Percentiles rank a stretch among this genome's conserved stretches.
Evolutionary conservation across 1,140 invertebrate species (phyloP).

Genomic region (Drosophila ogumai): DNA sequence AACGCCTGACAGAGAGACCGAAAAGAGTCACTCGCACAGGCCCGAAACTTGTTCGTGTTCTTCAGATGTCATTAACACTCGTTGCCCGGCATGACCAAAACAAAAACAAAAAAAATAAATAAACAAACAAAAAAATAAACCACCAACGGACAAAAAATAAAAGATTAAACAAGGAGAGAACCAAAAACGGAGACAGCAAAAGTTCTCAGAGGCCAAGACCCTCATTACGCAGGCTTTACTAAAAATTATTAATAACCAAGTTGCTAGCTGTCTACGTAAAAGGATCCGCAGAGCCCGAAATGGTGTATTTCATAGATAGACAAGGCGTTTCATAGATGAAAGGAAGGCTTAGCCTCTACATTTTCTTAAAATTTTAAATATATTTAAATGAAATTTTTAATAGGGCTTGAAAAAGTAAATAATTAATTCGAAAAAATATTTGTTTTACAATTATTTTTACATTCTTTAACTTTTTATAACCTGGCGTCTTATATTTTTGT

Average conservation of each 20-base stretch:
- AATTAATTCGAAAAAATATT: background rate
- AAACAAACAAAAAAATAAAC: constrained; percentile 25
- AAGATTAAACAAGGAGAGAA: constrained; percentile 13
- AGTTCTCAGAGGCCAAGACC: constrained; percentile 17
- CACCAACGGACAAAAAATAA: constrained; percentile 3
- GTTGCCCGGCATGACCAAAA: constrained; percentile 52
- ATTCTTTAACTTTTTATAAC: background rate
- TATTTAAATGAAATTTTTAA: background rate
- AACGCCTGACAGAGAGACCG: constrained; percentile 51
- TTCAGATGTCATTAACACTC: constrained; percentile 79
- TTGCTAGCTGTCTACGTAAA: constrained; percentile 47
- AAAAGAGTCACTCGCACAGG: constrained; percentile 35
- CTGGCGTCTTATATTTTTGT: background rate
- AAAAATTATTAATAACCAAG: constrained; percentile 50
- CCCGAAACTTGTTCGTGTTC: constrained; percentile 59
- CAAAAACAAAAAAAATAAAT: background rate
- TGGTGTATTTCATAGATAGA: constrained; percentile 3
- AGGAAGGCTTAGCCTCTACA: background rate
- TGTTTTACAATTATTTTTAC: too few relatives aligned
- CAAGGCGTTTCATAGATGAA: background rate
- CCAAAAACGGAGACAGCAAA: constrained; percentile 16
- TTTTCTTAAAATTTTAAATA: background rate
- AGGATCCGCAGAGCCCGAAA: constrained; percentile 29
- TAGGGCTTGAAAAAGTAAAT: rapidly evolving
- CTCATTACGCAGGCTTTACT: constrained; percentile 31